Evolutionary conservation across 2,113 vertebrate genomes (phyloP).

Genomic region (Solenodon paradoxus): DNA sequence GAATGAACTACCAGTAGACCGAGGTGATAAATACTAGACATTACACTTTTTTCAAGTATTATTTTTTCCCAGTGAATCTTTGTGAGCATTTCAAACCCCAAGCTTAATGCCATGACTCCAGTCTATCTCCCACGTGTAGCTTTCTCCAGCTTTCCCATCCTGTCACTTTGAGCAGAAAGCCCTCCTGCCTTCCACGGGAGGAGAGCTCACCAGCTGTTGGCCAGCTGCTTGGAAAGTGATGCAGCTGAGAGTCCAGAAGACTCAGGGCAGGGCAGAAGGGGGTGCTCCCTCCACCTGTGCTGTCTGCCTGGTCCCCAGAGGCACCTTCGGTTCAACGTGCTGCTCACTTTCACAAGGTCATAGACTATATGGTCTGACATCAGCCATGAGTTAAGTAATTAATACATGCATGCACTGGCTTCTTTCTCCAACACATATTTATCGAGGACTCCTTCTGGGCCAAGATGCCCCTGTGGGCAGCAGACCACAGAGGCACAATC

Average conservation of each 20-base stretch:
- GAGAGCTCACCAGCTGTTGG: neutral
- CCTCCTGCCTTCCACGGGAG: neutral
- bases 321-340: neutral
- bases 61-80: conserved; percentile 76
- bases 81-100: conserved; percentile 48
- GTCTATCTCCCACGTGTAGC: conserved; percentile 21
- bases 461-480: neutral
- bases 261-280: neutral
- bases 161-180: conserved; percentile 33
- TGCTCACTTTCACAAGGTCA: neutral
- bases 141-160: neutral
- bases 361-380: neutral
- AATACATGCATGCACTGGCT: neutral
- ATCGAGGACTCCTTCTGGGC: neutral
- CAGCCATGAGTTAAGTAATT: neutral
- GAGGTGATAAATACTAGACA: conserved; percentile 70
- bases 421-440: neutral
- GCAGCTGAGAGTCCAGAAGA: neutral
- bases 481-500: neutral
- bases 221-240: neutral
- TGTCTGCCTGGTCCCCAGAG: neutral
- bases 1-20: conserved; percentile 57
- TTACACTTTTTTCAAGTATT: conserved; percentile 74
- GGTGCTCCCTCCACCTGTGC: too few species aligned
- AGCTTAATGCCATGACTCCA: neutral